Evolutionary conservation across 2,888 invertebrate species (phyloP).

Genomic region (Lasioglossum pauxillum): DNA sequence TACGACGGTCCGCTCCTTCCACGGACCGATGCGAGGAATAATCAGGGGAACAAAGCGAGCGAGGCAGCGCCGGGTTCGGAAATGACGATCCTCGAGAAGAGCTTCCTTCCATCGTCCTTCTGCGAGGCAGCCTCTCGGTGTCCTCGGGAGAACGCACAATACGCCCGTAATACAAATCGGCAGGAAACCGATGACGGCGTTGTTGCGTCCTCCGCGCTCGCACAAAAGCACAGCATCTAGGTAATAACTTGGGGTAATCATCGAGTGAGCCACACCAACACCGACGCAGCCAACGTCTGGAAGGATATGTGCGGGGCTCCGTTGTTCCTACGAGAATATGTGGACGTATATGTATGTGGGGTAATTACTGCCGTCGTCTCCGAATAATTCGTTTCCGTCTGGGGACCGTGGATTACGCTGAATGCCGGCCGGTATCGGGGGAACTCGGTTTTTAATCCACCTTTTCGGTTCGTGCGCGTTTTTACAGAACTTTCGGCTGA

Average conservation of each 20-base stretch:
- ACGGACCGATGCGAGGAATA: slow-evolving; percentile 68
- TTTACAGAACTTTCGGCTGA: neutral
- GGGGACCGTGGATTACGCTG: slow-evolving; percentile 19
- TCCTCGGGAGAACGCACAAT: slow-evolving; percentile 62
- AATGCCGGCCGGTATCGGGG: slow-evolving; percentile 18
- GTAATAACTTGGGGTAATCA: slow-evolving; percentile 81
- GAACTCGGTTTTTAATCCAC: neutral
- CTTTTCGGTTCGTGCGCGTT: neutral
- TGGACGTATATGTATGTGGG: slow-evolving; percentile 26
- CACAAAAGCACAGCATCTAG: slow-evolving; percentile 75
- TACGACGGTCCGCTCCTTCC: slow-evolving; percentile 50
- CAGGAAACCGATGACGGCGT: slow-evolving; percentile 60
- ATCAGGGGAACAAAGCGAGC: slow-evolving; percentile 68
- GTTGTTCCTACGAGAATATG: slow-evolving; percentile 46
- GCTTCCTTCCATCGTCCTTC: slow-evolving; percentile 59
- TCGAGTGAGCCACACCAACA: slow-evolving; percentile 66
- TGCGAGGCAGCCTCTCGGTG: slow-evolving; percentile 20
- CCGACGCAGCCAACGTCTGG: slow-evolving; percentile 26
- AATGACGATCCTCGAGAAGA: slow-evolving; percentile 69
- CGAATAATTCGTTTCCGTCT: slow-evolving; percentile 56
- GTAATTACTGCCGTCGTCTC: slow-evolving; percentile 41
- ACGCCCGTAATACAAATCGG: slow-evolving; percentile 61
- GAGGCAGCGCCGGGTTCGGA: slow-evolving; percentile 55
- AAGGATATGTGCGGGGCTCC: slow-evolving; percentile 22
- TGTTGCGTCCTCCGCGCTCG: slow-evolving; percentile 61